Evolutionary conservation across 2,888 invertebrate genomes (phyloP), one percentile per base, ranked within the genome.

Genomic region (Caradrina clavipalpis): DNA sequence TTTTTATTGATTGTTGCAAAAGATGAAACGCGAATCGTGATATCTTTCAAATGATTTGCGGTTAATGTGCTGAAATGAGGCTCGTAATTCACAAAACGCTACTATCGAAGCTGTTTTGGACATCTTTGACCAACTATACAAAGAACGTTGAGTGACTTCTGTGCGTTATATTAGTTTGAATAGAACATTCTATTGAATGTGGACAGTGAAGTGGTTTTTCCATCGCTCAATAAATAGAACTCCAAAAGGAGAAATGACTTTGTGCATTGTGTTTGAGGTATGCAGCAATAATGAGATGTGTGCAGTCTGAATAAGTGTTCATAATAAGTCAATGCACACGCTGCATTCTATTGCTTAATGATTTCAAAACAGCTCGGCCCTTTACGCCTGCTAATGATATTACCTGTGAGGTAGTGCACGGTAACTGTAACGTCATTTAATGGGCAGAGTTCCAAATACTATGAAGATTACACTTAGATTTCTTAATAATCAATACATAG

Each of bases 1-100:
- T 70, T 63, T 68, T 80, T 82, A 83, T 83, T 72, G 79, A 83
- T 84, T 76, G 58, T 75, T 80, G 76, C 66, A 63, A 76, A 67
- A 76, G 45, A 21, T 19, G 15, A 53, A 53, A 60, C 50, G 31
- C 21, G 11, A 53, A 53, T 56, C 50, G 47, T 68, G 63, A 64
- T 58, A 56, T 64, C 35, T 68, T 61, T 73, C 47, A 21, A 63
- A 64, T 26, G 47, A 55, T 4, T 53, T 51, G 53, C 11, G 26
- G 59, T 50, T 59, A 56, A 35, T 57, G 45, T 42, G 53, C 5
- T 10, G 31, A 67, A 67, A 60, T 51, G 39, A 47, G 21, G n/a
- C 42, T 55, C 21, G 7, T 56, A 45, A 59, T 58, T 6, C 39
- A 17, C 17, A 45, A 45, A 45, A 17, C 17, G 45, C 5, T 17